Base-by-base conservation (phyloP, 2,797 vertebrate species). In the Eulemur rubriventer region DNA sequence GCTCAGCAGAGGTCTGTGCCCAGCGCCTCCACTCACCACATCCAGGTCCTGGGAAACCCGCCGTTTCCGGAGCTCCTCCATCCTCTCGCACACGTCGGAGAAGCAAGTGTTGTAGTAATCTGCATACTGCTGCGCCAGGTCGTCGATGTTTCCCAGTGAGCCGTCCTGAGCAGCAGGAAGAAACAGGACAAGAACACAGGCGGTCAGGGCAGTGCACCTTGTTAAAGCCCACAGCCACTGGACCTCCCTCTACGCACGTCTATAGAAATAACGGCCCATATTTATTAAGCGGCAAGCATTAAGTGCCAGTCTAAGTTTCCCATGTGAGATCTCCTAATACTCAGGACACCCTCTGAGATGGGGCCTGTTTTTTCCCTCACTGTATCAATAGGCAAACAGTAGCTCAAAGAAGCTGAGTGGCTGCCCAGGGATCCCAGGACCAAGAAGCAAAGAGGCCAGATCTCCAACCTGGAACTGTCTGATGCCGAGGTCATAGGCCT, bases 21-120 rank as follows among this genome's bases (percentile, higher is more conserved):
- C 78, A 2, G 30, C 20, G 61, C 57, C 84, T 43, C 83, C 83
- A 98, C 99, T 97, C 98, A 99, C 99, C 99, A 99, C 98, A 76
- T 99, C 99, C 72, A 99, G 98, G 92, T 99, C 99, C 98, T 99
- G 99, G 46, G 99, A 99, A 92, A 99, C 99, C 38, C 99, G 98
- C 41, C 99, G 98, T 76, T 99, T 99, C 93, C 99, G 99, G 35
- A 99, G 99, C 98, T 99, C 99, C 98, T 99, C 99, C 99, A 99
- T 99, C 94, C 99, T 99, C 97, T 99, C 99, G 3, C 99, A 99
- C 96, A 99, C 99, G 96, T 99, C 99, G 0, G 99, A 99, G 98
- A 99, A 99, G 97, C 99, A 99, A 97, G 99, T 99, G 94, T 99
- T 99, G 98, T 99, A 99, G 97, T 99, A 99, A 98, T 99, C 99